A percentile compares a stretch with the other conserved stretches of the same genome.
Conservation (phyloP, 2,888 invertebrate species). For the Melanchra persicariae region DNA sequence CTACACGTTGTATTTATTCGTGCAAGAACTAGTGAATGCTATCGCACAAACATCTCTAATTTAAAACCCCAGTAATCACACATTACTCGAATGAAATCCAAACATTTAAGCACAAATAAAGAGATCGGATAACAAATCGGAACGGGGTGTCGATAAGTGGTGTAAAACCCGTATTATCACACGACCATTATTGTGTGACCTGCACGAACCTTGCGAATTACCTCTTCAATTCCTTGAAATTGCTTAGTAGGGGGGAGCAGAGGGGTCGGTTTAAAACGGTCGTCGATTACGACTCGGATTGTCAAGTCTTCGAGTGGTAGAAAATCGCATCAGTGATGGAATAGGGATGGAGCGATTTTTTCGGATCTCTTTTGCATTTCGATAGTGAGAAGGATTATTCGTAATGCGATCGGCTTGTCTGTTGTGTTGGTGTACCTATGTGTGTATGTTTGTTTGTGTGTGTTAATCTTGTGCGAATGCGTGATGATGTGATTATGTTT, state of each 20-base stretch:
- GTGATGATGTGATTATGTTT: constrained; percentile 38
- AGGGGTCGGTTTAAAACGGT: constrained; percentile 63
- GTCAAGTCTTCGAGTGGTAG: constrained; percentile 83
- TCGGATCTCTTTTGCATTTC: constrained; percentile 67
- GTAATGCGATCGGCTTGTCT: constrained; percentile 60
- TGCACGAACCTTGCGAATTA: constrained; percentile 4
- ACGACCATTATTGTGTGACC: constrained; percentile 61
- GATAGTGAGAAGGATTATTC: constrained; percentile 65
- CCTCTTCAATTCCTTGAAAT: constrained; percentile 24
- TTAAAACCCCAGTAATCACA: constrained; percentile 59
- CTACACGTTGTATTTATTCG: too few relatives aligned
- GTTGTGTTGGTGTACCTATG: constrained; percentile 34
- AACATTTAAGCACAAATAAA: constrained; percentile 77
- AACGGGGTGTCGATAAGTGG: constrained; percentile 74
- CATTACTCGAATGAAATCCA: constrained; percentile 71
- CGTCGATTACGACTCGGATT: constrained; percentile 74
- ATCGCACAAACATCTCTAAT: constrained; percentile 8
- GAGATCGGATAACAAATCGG: constrained; percentile 71
- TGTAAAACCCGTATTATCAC: constrained; percentile 72
- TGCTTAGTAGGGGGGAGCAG: neutral
- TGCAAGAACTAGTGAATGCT: neutral
- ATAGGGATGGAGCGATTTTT: constrained; percentile 62
- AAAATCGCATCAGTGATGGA: constrained; percentile 83
- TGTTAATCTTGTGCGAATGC: constrained; percentile 33
- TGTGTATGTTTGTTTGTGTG: constrained; percentile 33